Evolutionary conservation across 2,888 invertebrate species (phyloP), one percentile per base, ranked within the genome.

Genomic region (Unio delphinus): DNA sequence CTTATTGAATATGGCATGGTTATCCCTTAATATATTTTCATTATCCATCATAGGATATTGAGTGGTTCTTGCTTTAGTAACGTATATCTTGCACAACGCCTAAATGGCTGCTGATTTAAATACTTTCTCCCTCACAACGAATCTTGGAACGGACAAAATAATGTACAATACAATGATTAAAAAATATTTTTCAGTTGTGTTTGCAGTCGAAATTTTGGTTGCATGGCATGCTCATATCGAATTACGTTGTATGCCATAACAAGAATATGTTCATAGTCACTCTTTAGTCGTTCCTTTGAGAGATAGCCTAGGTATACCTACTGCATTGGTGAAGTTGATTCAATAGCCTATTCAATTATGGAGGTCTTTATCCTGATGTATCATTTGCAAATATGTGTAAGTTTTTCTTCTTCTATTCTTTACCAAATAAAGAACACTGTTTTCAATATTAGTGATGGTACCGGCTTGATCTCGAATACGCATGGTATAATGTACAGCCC

Each of bases 401-500:
- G 11, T n/a, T 26, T 61, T 20, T 68, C 64, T 8, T 18, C 54
- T 15, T 69, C 60, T 34, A 74, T 30, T 3, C 65, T 63, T 7
- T 71, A 65, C 67, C 69, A 71, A 23, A 54, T 67, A 45, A 45
- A 34, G 67, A 74, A 20, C 65, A 30, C 30, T 8, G 1, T 54
- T 23, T n/a, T 55, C 58, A 20, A 68, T 15, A 20, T 72, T 45
- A 7, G 59, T 68, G 1, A 23, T 6, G 4, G 75, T 73, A n/a
- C 68, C 11, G 54, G 75, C 74, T n/a, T 71, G n/a, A 30, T 74
- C 61, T 59, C 64, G 68, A n/a, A 64, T 55, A 20, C 68, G 64
- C 6, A n/a, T 18, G 7, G 55, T 30, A 64, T 68, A 64, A 57
- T 68, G 68, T 3, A 58, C 30, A 7, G 64, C 63, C 26, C n/a